Conservation (phyloP, 1,140 invertebrate genomes). For the Armadillidium nasatum region DNA sequence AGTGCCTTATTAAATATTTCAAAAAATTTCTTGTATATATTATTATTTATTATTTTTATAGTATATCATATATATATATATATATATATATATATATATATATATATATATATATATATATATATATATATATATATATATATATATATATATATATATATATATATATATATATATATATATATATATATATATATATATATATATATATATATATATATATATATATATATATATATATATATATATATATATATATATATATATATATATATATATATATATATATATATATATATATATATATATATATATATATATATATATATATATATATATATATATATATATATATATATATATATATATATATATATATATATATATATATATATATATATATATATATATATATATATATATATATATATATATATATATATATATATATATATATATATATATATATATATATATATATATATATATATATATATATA, state of each 20-base stretch:
- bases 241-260: no score
- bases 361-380: background rate
- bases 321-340: slow-evolving; percentile 11
- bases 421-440: slow-evolving; percentile 11
- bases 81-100: no score
- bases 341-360: slow-evolving; percentile 2
- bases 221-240: no score
- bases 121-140: no score
- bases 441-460: background rate
- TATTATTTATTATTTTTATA: no score
- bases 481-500: slow-evolving; percentile 8
- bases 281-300: no score
- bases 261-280: no score
- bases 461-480: slow-evolving; percentile 3
- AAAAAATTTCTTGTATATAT: no score
- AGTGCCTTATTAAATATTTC: no score
- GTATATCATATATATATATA: no score
- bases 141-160: background rate
- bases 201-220: background rate
- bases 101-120: no score
- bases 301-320: background rate
- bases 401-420: background rate
- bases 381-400: slow-evolving; percentile 13
- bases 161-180: background rate
- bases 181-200: slow-evolving; percentile 8